These are phyloP conservation scores for Mus minutoides DNA, from an alignment of 2,797 vertebrate genomes.

Conservation along the genomic window DNA sequence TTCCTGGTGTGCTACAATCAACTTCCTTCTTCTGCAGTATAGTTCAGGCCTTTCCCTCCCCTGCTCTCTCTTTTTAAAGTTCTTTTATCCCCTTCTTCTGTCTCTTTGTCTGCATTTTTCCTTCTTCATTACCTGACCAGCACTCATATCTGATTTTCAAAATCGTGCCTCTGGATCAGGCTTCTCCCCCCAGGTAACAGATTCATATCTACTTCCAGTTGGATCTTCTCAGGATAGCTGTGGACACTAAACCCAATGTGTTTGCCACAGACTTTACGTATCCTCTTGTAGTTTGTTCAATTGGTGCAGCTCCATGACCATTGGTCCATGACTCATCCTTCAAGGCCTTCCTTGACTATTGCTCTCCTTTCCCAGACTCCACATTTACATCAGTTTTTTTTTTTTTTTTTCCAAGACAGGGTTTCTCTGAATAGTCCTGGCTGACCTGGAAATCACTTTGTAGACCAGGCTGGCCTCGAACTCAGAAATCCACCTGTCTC, in stretches of 20 bases:
- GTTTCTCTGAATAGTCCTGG: no score
- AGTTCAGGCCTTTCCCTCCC: rapidly evolving
- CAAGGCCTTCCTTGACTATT: rapidly evolving
- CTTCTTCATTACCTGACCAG: no score
- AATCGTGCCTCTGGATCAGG: background rate
- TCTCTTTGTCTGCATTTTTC: background rate
- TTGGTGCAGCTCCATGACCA: background rate
- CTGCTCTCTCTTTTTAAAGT: background rate
- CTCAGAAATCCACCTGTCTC: no score
- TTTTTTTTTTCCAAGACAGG: no score
- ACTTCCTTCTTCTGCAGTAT: background rate
- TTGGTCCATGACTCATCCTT: background rate
- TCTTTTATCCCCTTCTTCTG: background rate
- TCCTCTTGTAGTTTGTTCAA: background rate
- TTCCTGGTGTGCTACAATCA: background rate
- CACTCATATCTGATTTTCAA: background rate
- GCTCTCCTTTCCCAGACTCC: rapidly evolving
- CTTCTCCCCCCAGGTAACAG: background rate
- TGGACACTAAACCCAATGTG: background rate
- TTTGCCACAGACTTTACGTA: background rate
- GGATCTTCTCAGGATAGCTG: background rate
- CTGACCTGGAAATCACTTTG: no score
- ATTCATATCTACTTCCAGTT: background rate
- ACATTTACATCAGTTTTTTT: background rate
- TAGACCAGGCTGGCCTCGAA: no score